phyloP scores from a whole-genome alignment of 2,888 invertebrate species.

The Digitonthophagus gazella region DNA sequence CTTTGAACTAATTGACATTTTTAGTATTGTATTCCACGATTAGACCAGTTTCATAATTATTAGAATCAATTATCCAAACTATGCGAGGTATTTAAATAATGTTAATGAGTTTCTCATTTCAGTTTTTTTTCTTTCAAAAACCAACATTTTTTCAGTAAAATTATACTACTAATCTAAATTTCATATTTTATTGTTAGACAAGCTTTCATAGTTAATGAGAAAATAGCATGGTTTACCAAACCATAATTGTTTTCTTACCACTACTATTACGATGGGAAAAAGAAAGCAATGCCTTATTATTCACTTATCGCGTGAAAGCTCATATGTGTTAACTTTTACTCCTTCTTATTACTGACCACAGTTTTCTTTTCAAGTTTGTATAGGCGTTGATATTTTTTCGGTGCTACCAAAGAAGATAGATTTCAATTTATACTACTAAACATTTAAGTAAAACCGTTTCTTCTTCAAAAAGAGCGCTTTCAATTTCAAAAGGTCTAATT shows the following conservation, averaged over 20 bases:
- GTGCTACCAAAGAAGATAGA: not conserved
- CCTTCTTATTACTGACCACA: not conserved
- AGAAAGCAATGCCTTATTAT: not conserved
- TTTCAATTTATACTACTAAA: not conserved
- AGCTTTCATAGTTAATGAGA: not conserved
- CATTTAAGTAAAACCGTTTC: not conserved
- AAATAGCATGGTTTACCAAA: not conserved
- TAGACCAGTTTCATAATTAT: too few relatives aligned
- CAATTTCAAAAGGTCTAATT: not conserved
- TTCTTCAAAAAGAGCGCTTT: not conserved
- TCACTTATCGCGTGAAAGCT: not conserved
- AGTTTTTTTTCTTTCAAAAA: too few relatives aligned
- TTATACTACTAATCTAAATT: not conserved
- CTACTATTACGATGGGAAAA: not conserved
- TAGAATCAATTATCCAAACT: too few relatives aligned
- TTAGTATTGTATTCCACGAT: too few relatives aligned
- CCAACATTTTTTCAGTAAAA: too few relatives aligned
- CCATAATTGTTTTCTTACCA: not conserved
- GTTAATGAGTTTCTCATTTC: too few relatives aligned
- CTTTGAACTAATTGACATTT: too few relatives aligned
- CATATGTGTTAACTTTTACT: not conserved
- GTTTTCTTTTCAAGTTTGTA: not conserved
- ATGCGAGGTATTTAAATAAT: too few relatives aligned
- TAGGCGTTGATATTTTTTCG: not conserved
- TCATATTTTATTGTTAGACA: not conserved